Evolutionary conservation across 2,113 vertebrate species (phyloP).

Genomic region (Xiphophorus couchianus): DNA sequence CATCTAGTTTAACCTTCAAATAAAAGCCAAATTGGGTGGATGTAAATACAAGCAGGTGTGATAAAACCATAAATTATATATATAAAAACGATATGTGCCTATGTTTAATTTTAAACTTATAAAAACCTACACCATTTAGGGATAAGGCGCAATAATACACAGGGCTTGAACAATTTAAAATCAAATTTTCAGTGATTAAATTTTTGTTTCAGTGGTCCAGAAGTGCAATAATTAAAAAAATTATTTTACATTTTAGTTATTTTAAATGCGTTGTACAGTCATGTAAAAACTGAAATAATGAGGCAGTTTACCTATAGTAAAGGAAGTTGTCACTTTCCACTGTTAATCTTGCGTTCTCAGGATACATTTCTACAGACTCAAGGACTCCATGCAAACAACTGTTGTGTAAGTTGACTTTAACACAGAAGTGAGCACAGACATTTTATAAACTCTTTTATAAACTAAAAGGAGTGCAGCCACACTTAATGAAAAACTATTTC

Average conservation of each 20-base stretch:
- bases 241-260: neutral
- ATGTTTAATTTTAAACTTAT: neutral
- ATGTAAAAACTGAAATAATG: neutral
- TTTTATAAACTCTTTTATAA: neutral
- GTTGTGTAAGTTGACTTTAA: neutral
- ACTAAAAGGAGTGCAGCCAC: neutral
- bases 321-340: neutral
- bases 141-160: neutral
- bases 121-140: neutral
- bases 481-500: neutral
- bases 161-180: neutral
- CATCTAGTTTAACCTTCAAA: conserved; percentile 1
- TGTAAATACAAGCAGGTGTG: neutral
- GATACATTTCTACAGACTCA: neutral
- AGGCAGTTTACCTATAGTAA: too few relatives aligned
- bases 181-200: too few relatives aligned
- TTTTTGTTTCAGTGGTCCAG: too few relatives aligned
- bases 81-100: too few relatives aligned
- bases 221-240: neutral
- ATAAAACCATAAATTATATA: too few relatives aligned
- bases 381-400: neutral
- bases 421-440: neutral
- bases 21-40: neutral
- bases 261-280: neutral
- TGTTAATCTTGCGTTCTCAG: neutral